These are phyloP conservation scores for Pogonocherus hispidulus DNA, from an alignment of 2,888 invertebrate genomes.

Conservation along the genomic window DNA sequence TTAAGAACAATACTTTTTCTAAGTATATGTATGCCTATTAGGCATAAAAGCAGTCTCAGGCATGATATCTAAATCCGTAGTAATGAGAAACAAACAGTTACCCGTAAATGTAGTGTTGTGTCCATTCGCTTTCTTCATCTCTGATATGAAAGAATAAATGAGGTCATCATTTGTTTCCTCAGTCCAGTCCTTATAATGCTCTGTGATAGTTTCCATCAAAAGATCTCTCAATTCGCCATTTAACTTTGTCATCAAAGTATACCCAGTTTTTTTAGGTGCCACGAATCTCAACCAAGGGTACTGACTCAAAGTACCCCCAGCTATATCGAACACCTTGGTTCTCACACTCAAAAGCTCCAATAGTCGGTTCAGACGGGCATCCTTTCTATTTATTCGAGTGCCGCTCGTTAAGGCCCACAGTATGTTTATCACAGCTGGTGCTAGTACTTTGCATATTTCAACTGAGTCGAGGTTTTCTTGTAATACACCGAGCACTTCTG, in stretches of 20 bases:
- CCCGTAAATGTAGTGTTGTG: slow-evolving; percentile 67
- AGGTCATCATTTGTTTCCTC: slow-evolving; percentile 71
- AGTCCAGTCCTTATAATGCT: slow-evolving; percentile 70
- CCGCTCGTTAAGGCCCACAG: slow-evolving; percentile 75
- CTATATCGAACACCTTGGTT: slow-evolving; percentile 70
- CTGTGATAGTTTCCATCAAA: slow-evolving; percentile 72
- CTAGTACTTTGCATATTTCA: slow-evolving; percentile 64
- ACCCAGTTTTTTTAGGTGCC: slow-evolving; percentile 75
- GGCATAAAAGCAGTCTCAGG: too few species aligned
- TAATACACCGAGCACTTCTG: slow-evolving; percentile 64
- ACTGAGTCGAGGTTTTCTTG: slow-evolving; percentile 52
- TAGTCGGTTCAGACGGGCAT: slow-evolving; percentile 67
- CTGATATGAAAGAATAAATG: slow-evolving; percentile 76
- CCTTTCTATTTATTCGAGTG: slow-evolving; percentile 66
- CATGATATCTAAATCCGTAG: too few species aligned
- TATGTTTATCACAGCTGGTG: slow-evolving; percentile 76
- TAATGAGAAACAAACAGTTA: slow-evolving; percentile 58
- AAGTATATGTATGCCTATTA: too few species aligned
- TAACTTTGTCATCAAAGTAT: slow-evolving; percentile 72
- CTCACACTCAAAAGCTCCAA: slow-evolving; percentile 69
- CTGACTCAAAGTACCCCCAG: slow-evolving; percentile 70
- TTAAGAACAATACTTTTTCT: too few species aligned
- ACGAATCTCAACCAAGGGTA: slow-evolving; percentile 76
- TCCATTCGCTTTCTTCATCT: slow-evolving; percentile 70
- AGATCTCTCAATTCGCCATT: slow-evolving; percentile 72